A percentile compares a stretch with the other conserved stretches of the same genome.
These are phyloP conservation scores for Morphnarchus princeps DNA, from an alignment of 2,113 vertebrate species.

Conservation along the genomic window DNA sequence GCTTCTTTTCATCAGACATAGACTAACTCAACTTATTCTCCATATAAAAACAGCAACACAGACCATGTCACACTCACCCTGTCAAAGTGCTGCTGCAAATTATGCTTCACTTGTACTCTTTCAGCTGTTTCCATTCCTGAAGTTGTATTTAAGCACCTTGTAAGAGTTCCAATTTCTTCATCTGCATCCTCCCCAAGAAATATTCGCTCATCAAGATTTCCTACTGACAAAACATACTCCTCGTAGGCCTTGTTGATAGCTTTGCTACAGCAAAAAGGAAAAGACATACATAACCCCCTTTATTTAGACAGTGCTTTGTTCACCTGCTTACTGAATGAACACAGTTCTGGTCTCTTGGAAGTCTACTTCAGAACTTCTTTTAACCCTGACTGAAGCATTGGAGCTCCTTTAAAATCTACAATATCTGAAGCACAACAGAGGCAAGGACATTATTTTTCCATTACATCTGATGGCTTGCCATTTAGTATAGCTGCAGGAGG, in stretches of 20 bases:
- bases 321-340: not conserved
- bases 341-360: not conserved
- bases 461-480: not conserved
- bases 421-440: not conserved
- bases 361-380: not conserved
- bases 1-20: not conserved
- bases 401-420: not conserved
- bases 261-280: conserved; percentile 68
- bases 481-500: not conserved
- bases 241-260: conserved; percentile 91
- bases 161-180: conserved; percentile 87
- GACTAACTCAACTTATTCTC: not conserved
- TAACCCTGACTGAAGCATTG: not conserved
- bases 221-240: conserved; percentile 86
- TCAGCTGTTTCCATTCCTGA: conserved; percentile 75
- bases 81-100: conserved; percentile 79
- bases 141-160: conserved; percentile 73
- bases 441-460: not conserved
- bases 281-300: not conserved
- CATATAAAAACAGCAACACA: not conserved
- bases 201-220: conserved; percentile 89
- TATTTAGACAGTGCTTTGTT: not conserved
- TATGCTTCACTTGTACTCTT: conserved; percentile 70
- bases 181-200: conserved; percentile 89
- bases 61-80: conserved; percentile 45